Conservation (phyloP, 2,888 invertebrate species). For the Argyra leucocephala region DNA sequence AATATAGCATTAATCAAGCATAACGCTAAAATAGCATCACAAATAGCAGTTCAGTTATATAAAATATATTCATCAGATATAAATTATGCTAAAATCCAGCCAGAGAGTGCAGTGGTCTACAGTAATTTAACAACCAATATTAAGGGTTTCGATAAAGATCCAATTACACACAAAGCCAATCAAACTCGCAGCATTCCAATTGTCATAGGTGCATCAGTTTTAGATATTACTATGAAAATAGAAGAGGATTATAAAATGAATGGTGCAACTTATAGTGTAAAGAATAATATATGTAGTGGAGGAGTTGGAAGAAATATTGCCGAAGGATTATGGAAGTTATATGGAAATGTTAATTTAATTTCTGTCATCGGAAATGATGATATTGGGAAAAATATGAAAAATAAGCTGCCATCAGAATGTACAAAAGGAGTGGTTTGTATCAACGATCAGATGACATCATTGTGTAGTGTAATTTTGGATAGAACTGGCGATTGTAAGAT, state of each 20-base stretch:
- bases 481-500: constrained; percentile 65
- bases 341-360: constrained; percentile 55
- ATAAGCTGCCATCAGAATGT: constrained; percentile 38
- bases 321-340: constrained; percentile 70
- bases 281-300: constrained; percentile 59
- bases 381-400: constrained; percentile 42
- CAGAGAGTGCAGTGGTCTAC: no score
- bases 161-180: no score
- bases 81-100: no score
- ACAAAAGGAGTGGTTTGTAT: constrained; percentile 33
- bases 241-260: constrained; percentile 53
- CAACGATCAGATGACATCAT: constrained; percentile 49
- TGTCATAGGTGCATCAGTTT: constrained; percentile 68
- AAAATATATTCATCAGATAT: constrained; percentile 10
- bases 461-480: constrained; percentile 69
- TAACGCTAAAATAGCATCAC: constrained; percentile 76
- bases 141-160: no score
- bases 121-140: no score
- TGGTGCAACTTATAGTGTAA: constrained; percentile 66
- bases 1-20: constrained; percentile 89
- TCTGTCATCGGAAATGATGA: constrained; percentile 69
- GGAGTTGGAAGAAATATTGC: constrained; percentile 91
- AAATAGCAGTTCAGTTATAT: constrained; percentile 60
- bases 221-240: constrained; percentile 61
- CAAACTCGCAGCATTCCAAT: constrained; percentile 34